A percentile compares a stretch with the other conserved stretches of the same genome.
Conservation (phyloP, 2,113 vertebrate species). For the Brachionichthys hirsutus region DNA sequence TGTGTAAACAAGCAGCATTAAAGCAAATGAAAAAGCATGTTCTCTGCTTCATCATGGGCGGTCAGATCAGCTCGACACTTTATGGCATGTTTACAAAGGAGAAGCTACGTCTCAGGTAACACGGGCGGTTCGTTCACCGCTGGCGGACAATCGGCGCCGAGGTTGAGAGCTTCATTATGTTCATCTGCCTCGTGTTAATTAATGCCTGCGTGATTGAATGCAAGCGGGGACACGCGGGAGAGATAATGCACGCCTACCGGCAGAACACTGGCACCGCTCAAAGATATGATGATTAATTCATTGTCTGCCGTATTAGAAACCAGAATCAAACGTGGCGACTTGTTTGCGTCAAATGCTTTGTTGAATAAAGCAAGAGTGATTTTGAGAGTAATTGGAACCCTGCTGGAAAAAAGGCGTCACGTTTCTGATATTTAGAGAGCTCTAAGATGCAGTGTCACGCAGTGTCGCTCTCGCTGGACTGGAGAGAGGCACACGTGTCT, state of each 20-base stretch:
- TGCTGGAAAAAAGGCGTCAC: constrained; percentile 8
- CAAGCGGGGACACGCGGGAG: constrained; percentile 18
- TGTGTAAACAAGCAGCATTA: constrained; percentile 42
- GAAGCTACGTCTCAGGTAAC: constrained; percentile 37
- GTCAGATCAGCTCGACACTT: constrained; percentile 35
- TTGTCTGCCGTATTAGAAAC: constrained; percentile 55
- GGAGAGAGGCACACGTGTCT: background rate
- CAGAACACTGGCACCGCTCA: constrained; percentile 50
- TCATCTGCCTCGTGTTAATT: constrained; percentile 70
- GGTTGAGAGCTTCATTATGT: constrained; percentile 53
- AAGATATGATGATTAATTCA: constrained; percentile 68
- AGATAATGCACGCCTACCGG: constrained; percentile 68
- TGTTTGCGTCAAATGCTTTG: constrained; percentile 51
- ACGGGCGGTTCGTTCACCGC: constrained; percentile 27
- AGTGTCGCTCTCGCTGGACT: too few relatives aligned
- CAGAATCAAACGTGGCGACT: constrained; percentile 48
- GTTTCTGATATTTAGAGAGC: constrained; percentile 32
- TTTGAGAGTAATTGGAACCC: constrained; percentile 51
- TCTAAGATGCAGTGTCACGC: background rate
- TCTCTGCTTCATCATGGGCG: constrained; percentile 36
- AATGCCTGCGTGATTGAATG: constrained; percentile 70
- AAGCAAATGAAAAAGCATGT: constrained; percentile 33
- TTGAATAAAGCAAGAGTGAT: constrained; percentile 47
- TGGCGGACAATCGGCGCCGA: constrained; percentile 33
- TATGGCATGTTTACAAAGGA: constrained; percentile 40